A percentile compares a stretch with the other conserved stretches of the same genome.
Conservation (phyloP, 2,113 vertebrate species). For the Hylia prasina region DNA sequence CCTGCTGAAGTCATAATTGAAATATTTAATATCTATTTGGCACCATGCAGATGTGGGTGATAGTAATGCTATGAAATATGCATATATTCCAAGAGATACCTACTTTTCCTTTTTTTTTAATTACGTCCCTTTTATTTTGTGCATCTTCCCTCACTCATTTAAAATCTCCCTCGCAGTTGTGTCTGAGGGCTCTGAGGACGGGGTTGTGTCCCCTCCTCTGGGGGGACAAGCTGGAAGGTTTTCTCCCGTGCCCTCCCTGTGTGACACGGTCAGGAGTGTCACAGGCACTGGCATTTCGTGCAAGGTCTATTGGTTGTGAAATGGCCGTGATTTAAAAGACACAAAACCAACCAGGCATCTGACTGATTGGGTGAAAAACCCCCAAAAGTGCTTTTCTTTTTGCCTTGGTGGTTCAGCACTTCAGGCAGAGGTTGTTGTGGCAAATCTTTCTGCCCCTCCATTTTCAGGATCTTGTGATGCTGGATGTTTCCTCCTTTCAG, state of each 20-base stretch:
- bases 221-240: too few species aligned
- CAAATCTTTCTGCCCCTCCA: background rate
- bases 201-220: too few species aligned
- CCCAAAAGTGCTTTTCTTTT: background rate
- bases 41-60: background rate
- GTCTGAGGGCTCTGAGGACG: too few species aligned
- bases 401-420: background rate
- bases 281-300: background rate
- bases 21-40: background rate
- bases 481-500: background rate
- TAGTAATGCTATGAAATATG: background rate
- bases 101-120: background rate
- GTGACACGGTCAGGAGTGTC: background rate
- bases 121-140: background rate
- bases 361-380: background rate
- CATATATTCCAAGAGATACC: background rate
- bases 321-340: background rate
- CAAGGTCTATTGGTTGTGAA: background rate
- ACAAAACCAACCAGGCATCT: background rate
- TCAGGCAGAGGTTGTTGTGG: background rate
- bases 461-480: background rate
- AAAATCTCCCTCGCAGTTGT: background rate
- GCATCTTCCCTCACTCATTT: background rate
- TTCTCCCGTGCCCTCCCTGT: background rate
- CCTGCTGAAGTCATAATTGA: background rate